Evolutionary conservation across 2,113 vertebrate genomes (phyloP).

Genomic region (Leptodactylus fuscus): DNA sequence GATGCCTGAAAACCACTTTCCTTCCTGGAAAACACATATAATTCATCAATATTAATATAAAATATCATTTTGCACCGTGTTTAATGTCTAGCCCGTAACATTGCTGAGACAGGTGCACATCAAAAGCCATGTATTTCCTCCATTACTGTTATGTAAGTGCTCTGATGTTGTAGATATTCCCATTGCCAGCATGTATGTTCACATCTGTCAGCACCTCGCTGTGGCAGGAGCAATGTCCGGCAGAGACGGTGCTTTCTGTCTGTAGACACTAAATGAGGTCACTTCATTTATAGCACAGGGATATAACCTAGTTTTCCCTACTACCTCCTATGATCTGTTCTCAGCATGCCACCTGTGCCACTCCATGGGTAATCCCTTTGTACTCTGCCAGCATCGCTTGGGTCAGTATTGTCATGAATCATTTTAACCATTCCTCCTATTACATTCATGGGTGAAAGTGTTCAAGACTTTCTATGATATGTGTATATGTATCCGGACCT

Average conservation of each 20-base stretch:
- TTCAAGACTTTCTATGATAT: not conserved
- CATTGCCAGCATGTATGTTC: no score
- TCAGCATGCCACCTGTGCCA: not conserved
- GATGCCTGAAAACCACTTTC: no score
- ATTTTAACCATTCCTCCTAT: not conserved
- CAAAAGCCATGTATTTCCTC: no score
- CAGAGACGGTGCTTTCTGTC: not conserved
- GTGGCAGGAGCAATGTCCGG: not conserved
- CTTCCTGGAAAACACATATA: no score
- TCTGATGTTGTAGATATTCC: no score
- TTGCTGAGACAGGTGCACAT: no score
- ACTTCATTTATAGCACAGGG: not conserved
- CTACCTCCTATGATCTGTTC: not conserved
- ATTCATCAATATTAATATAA: no score
- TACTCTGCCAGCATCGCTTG: not conserved
- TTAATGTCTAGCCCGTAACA: no score
- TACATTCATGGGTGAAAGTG: not conserved
- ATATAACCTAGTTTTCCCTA: conserved; percentile 9
- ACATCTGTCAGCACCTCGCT: no score
- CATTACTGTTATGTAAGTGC: no score
- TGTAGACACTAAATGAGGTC: conserved; percentile 8
- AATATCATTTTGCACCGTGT: no score
- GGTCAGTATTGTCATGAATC: not conserved
- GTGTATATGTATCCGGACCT: no score
- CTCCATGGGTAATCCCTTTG: not conserved